Conservation (phyloP, 1,140 invertebrate genomes). For the Saccostrea glomerata region DNA sequence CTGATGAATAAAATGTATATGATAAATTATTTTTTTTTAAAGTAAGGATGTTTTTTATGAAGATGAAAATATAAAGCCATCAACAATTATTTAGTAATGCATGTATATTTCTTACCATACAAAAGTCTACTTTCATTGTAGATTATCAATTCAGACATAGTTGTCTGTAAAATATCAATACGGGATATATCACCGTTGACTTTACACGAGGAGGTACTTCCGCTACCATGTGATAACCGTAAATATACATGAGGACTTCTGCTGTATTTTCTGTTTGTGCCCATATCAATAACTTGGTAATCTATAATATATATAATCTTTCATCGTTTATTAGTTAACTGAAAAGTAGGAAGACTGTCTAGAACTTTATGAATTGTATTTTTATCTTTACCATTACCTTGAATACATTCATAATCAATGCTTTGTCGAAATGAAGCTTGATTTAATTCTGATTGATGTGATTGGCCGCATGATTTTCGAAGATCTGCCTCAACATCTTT, state of each 20-base stretch:
- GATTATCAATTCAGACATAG: not conserved
- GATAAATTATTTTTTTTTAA: not conserved
- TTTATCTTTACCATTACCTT: not conserved
- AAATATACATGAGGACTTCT: not conserved
- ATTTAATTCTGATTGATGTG: not conserved
- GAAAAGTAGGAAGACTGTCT: not conserved
- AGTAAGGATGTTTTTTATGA: not conserved
- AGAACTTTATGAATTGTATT: not conserved
- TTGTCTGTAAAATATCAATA: not conserved
- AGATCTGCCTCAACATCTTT: not conserved
- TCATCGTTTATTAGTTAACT: not conserved
- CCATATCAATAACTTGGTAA: not conserved
- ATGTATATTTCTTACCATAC: not conserved
- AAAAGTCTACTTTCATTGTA: not conserved
- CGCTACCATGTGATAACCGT: not conserved
- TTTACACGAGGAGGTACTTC: not conserved
- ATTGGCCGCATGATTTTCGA: not conserved
- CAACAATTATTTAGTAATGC: not conserved
- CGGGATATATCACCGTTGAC: not conserved
- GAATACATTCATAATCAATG: slow-evolving; percentile 20
- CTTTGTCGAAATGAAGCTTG: not conserved
- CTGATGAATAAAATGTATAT: not conserved
- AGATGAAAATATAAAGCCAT: not conserved
- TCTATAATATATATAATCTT: not conserved
- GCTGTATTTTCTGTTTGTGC: not conserved